Base-by-base conservation (phyloP, 2,888 invertebrate species). In the Agonopterix heracliana region DNA sequence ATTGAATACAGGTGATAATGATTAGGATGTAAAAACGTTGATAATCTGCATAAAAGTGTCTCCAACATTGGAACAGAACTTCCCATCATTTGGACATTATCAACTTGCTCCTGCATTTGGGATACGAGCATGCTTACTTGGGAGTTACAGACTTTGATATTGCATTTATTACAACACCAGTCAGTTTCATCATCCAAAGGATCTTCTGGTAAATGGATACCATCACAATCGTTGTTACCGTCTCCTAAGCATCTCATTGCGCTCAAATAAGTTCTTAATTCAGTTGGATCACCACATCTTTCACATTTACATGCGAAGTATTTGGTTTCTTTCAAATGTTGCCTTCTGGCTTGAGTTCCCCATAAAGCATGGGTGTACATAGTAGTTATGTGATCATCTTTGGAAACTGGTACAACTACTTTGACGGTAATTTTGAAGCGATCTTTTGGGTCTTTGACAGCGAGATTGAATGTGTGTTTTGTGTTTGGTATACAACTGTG, bases 341-440 rank as follows among this genome's bases (percentile, higher is more conserved):
- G 93, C 53, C 94, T 90, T 56, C 96, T 90, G 38, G 93, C 92
- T 71, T 93, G 93, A 0, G 96, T 96, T 1, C 95, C 94, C 96
- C 96, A 96, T 52, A 97, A 78, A 9, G 95, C 94, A 68, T 96
- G 96, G 4, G 96, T 95, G 63, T 96, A 97, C 91, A 94, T 95
- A 1, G 96, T 96, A 8, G 92, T 91, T 35, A 97, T 89, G 67
- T 95, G 93, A 41, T 93, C 91, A 0, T 93, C 95, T 73, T 92
- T 93, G 55, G 88, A 78, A 26, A 95, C 91, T 0, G 92, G 88
- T 11, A 92, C 75, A 0, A 93, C 92, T 0, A 94, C 92, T 59
- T 90, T 91, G 2, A 96, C 89, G 0, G 90, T 90, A 35, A 95
- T 93, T 67, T 89, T 92, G 54, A 91, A 94, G 17, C 90, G 71